Evolutionary conservation across 2,888 invertebrate genomes (phyloP), one percentile per base, ranked within the genome.

Genomic region (Drosophila subsilvestris): DNA sequence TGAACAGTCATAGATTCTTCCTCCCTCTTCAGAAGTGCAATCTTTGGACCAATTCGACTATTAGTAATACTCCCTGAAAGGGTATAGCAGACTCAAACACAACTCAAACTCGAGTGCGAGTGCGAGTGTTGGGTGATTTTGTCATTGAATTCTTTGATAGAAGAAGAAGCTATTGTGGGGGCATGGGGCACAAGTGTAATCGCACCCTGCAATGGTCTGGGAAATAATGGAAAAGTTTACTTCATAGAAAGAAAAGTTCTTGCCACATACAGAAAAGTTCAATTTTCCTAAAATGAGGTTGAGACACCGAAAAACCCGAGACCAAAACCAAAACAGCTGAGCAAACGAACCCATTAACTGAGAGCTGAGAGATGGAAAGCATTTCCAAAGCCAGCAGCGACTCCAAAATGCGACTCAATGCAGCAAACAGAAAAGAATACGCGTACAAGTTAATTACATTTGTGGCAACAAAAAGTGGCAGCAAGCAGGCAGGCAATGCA

Each of bases 361-460:
- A 1, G 14, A 14, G 37, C 27, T 27, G 2, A 27, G 2, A 27
- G 37, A 37, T 37, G 37, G 37, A 37, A 37, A 37, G 37, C 37
- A 37, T 37, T 37, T 37, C 37, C 37, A 37, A 37, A 37, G 6
- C 37, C 25, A 25, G 3, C 25, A 25, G 45, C 47, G 29, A 29
- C 32, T 29, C 54, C 65, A 49, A 18, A 55, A 66, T n/a, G n/a
- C n/a, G n/a, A n/a, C 55, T 32, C 44, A 32, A 49, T 37, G 56
- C 49, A 49, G 17, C 63, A 45, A 63, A 48, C 48, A 27, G 62
- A 48, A 29, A 37, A 63, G 50, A 65, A 57, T 49, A 44, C 53
- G 43, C 54, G 44, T 51, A 88, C 85, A 88, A 88, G 86, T 88
- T 88, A 88, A 88, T 85, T 85, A 86, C 84, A 76, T 79, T 84